Percentiles rank a stretch among this genome's conserved stretches.
Conservation (phyloP, 2,888 invertebrate genomes). For the Tolmerus cingulatus region DNA sequence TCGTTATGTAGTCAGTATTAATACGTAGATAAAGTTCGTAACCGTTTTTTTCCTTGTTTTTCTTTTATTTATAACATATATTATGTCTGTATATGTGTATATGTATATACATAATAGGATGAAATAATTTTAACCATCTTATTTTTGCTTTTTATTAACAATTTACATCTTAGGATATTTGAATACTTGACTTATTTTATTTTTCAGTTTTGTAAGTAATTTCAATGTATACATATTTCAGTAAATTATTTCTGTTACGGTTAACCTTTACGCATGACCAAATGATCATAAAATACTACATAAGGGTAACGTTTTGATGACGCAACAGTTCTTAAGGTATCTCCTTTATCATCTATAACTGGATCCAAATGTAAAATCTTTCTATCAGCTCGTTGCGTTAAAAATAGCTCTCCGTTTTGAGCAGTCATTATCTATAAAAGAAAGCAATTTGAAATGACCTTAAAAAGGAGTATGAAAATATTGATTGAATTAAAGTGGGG, state of each 20-base stretch:
- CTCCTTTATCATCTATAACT: not conserved
- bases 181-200: too few relatives aligned
- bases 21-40: not conserved
- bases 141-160: too few relatives aligned
- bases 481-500: not conserved
- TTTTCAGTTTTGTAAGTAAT: too few relatives aligned
- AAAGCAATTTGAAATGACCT: not conserved
- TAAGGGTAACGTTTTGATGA: not conserved
- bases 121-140: too few relatives aligned
- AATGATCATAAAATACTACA: not conserved
- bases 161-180: too few relatives aligned
- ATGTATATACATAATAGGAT: too few relatives aligned
- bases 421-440: not conserved
- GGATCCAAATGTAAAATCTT: not conserved
- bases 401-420: not conserved
- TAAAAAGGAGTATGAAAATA: not conserved
- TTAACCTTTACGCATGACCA: not conserved
- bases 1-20: not conserved
- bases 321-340: not conserved
- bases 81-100: too few relatives aligned
- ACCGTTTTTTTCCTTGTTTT: too few relatives aligned
- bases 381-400: not conserved
- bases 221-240: not conserved
- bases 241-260: not conserved
- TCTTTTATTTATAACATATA: too few relatives aligned